Conservation (phyloP, 2,888 invertebrate species). For the Aphrophora alni region DNA sequence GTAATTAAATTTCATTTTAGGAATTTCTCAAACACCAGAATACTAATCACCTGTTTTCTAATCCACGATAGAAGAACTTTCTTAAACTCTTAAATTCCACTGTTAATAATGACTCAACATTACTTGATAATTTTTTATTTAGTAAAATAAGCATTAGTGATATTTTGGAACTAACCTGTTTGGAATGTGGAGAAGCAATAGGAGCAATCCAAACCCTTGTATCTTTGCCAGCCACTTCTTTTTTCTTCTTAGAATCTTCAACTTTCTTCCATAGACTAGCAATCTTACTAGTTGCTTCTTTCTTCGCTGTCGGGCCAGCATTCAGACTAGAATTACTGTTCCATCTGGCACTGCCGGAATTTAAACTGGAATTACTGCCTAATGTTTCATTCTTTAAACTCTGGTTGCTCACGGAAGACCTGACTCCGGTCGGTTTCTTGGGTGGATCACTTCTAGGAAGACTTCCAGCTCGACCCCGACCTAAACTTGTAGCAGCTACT, state of each 20-base stretch:
- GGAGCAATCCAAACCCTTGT: slow-evolving; percentile 65
- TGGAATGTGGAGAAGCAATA: slow-evolving; percentile 43
- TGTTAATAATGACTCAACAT: too few relatives aligned
- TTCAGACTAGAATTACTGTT: slow-evolving; percentile 68
- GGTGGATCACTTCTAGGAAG: slow-evolving; percentile 41
- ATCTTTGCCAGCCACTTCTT: slow-evolving; percentile 63
- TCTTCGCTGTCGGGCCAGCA: slow-evolving; percentile 53
- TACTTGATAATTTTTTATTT: too few relatives aligned
- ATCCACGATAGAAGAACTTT: too few relatives aligned
- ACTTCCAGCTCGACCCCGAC: slow-evolving; percentile 47
- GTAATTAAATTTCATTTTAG: too few relatives aligned
- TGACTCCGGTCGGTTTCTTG: slow-evolving; percentile 45
- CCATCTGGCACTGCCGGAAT: slow-evolving; percentile 60
- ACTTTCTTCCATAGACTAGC: slow-evolving; percentile 82
- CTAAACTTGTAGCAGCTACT: slow-evolving; percentile 38
- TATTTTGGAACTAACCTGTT: slow-evolving; percentile 33
- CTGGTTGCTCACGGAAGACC: slow-evolving; percentile 51
- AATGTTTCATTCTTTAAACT: slow-evolving; percentile 49
- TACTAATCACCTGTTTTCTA: too few relatives aligned
- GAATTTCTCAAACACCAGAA: too few relatives aligned
- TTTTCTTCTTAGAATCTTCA: slow-evolving; percentile 69
- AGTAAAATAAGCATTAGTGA: too few relatives aligned
- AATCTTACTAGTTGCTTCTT: slow-evolving; percentile 70
- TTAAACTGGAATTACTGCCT: slow-evolving; percentile 55
- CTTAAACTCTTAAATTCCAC: too few relatives aligned